Conservation (phyloP, 2,888 invertebrate species). For the Ectropis crepuscularia region DNA sequence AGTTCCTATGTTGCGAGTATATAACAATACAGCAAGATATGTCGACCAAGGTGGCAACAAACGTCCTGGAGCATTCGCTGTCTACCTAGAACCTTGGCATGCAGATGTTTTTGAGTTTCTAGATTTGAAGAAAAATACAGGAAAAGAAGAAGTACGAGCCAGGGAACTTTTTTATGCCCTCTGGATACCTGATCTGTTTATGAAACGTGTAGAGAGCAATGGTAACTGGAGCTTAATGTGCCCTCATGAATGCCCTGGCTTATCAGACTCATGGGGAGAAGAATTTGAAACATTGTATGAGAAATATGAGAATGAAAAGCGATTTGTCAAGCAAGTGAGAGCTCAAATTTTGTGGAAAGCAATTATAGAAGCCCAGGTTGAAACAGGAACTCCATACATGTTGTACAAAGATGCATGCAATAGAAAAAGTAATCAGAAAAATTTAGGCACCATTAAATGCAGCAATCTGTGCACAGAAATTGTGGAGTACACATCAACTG, state of each 20-base stretch:
- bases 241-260: slow-evolving; percentile 95
- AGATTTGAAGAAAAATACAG: slow-evolving; percentile 97
- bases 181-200: slow-evolving; percentile 99
- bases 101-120: slow-evolving; percentile 98
- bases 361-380: slow-evolving; percentile 97
- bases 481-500: slow-evolving; percentile 95
- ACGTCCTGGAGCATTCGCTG: slow-evolving; percentile 98
- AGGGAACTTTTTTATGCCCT: slow-evolving; percentile 98
- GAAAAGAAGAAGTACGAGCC: slow-evolving; percentile 97
- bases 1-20: slow-evolving; percentile 97
- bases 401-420: slow-evolving; percentile 98
- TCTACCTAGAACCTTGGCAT: slow-evolving; percentile 99
- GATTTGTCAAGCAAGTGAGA: slow-evolving; percentile 87
- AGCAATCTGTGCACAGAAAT: slow-evolving; percentile 99
- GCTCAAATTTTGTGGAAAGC: slow-evolving; percentile 97
- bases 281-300: slow-evolving; percentile 95
- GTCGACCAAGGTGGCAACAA: slow-evolving; percentile 99
- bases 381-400: slow-evolving; percentile 99
- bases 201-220: slow-evolving; percentile 95
- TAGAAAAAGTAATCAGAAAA: slow-evolving; percentile 98
- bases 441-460: slow-evolving; percentile 98
- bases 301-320: slow-evolving; percentile 93
- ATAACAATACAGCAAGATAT: slow-evolving; percentile 97
- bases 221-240: slow-evolving; percentile 98
- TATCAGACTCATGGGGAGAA: slow-evolving; percentile 97